Evolutionary conservation across 2,113 vertebrate species (phyloP), one percentile per base, ranked within the genome.

Genomic region (Procavia capensis): DNA sequence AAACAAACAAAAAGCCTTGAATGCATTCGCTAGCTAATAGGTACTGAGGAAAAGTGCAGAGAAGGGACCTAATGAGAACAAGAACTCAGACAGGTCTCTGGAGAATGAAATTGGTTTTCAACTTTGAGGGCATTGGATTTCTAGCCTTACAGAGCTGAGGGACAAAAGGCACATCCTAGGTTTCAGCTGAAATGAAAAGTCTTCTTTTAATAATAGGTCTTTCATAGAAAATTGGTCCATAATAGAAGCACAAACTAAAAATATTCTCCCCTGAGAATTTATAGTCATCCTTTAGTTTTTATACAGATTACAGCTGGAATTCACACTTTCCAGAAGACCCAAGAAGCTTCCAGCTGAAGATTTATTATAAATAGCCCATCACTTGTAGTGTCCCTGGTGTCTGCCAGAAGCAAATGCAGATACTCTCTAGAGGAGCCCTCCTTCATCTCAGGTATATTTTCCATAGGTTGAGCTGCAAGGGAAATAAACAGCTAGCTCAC

Each of bases 231-330:
- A 31, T 63, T 80, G 83, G 80, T 50, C 64, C 68, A 39, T 63
- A 93, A 22, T 68, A 84, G 47, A 80, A 47, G 17, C 88, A 43
- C 59, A 91, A 91, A 84, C 72, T 90, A 90, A 88, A 90, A 93
- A 70, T 85, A 88, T 85, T 17, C 75, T 92, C 72, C 47, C 34
- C 68, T 79, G 50, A 93, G 74, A 79, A 78, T 64, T 78, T 9
- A 20, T 81, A 94, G 47, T n/a, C 45, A 74, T 66, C 84, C 72
- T 57, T 61, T 76, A 74, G 34, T 24, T 19, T 7, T 79, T n/a
- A 29, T 78, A 59, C 27, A 45, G 25, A 41, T 66, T 64, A 34
- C 39, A 74, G 9, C 34, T 93, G 45, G 39, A 97, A 84, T 84
- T 76, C 29, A 66, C 74, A 84, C 7, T 87, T 34, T 61, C 43